phyloP scores from a whole-genome alignment of 2,888 invertebrate species.

The Agriotes lineatus region DNA sequence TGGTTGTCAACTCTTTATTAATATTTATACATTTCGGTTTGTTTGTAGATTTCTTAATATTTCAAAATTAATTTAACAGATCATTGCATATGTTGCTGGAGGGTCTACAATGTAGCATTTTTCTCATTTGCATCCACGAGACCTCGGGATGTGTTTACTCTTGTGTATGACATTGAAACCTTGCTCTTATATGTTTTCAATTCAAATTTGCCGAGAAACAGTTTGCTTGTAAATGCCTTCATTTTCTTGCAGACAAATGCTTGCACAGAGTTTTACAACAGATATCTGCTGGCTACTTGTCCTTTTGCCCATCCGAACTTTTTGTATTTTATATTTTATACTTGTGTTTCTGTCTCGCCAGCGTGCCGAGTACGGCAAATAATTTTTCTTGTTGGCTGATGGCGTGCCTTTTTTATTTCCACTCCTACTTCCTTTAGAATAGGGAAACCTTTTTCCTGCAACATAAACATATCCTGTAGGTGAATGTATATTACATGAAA shows the following conservation, averaged over 20 bases:
- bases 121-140: constrained; percentile 31
- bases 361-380: constrained; percentile 20
- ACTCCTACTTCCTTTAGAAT: constrained; percentile 37
- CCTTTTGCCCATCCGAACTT: constrained; percentile 34
- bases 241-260: constrained; percentile 61
- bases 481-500: constrained; percentile 47
- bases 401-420: constrained; percentile 38
- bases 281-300: constrained; percentile 29
- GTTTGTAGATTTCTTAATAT: constrained; percentile 31
- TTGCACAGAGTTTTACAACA: constrained; percentile 61
- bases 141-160: constrained; percentile 39
- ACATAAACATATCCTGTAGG: constrained; percentile 45
- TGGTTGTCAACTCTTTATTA: constrained; percentile 38
- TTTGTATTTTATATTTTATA: constrained; percentile 32
- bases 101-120: constrained; percentile 33
- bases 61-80: constrained; percentile 22
- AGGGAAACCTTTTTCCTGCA: constrained; percentile 42
- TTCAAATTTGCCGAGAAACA: constrained; percentile 58
- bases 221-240: constrained; percentile 63
- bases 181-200: constrained; percentile 47
- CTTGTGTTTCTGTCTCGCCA: constrained; percentile 31
- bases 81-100: neutral
- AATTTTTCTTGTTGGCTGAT: constrained; percentile 33
- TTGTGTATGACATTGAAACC: constrained; percentile 45
- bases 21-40: constrained; percentile 35